These are phyloP conservation scores for Parotocinclus haroldoi DNA, from an alignment of 2,797 vertebrate species.

Conservation along the genomic window DNA sequence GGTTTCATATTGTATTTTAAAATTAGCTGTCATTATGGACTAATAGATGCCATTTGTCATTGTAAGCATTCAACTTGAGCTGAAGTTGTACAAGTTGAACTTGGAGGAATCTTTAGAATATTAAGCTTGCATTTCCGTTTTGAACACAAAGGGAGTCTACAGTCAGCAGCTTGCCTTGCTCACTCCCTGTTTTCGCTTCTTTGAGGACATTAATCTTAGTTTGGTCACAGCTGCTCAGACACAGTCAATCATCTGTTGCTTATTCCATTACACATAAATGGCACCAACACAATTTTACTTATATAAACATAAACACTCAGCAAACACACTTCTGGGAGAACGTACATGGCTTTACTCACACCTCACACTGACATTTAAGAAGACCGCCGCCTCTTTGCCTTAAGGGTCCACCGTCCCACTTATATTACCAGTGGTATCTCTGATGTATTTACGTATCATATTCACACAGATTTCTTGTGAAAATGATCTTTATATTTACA, in stretches of 20 bases:
- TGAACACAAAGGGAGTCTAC: conserved; percentile 13
- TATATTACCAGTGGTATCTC: too few relatives aligned
- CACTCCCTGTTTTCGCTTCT: not conserved
- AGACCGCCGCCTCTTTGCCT: too few relatives aligned
- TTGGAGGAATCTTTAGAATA: conserved; percentile 3
- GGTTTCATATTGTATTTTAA: not conserved
- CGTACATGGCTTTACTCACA: not conserved
- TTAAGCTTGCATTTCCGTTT: not conserved
- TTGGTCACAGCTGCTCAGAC: conserved; percentile 45
- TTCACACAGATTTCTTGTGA: too few relatives aligned
- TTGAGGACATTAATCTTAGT: conserved; percentile 44
- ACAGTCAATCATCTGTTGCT: conserved; percentile 46
- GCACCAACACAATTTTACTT: conserved; percentile 28
- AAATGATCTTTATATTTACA: too few relatives aligned
- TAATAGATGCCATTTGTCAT: conserved; percentile 1
- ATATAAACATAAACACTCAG: conserved; percentile 8
- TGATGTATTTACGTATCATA: too few relatives aligned
- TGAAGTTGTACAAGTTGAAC: conserved; percentile 2
- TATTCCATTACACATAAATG: conserved; percentile 37
- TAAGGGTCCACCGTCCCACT: too few relatives aligned
- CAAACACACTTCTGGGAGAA: conserved; percentile 17
- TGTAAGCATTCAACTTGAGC: not conserved
- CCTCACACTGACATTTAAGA: too few relatives aligned
- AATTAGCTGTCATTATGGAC: conserved; percentile 1
- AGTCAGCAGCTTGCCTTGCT: not conserved